These are phyloP conservation scores for Phenganax subtilis DNA, from an alignment of 92 coral and sea anemone species.

Conservation along the genomic window DNA sequence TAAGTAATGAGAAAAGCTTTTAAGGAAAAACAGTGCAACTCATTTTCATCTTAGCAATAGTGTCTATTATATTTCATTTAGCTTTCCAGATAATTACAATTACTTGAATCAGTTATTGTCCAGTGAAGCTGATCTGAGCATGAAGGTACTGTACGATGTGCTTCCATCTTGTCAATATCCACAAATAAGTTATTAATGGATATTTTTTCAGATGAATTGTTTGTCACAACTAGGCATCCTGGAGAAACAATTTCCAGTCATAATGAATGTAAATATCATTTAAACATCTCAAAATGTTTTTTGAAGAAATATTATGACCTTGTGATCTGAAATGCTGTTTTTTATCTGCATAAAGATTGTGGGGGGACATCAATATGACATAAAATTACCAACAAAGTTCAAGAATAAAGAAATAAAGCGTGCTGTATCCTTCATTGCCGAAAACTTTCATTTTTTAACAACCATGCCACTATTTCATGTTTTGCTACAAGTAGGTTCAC, in stretches of 20 bases:
- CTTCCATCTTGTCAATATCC: slow-evolving; percentile 14
- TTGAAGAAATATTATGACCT: neutral
- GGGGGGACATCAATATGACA: slow-evolving; percentile 42
- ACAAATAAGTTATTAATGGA: slow-evolving; percentile 58
- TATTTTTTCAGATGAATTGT: slow-evolving; percentile 13
- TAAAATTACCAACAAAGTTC: slow-evolving; percentile 57
- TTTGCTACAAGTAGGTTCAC: slow-evolving; percentile 60
- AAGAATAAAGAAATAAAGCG: slow-evolving; percentile 81
- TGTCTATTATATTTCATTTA: neutral
- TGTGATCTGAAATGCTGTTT: neutral
- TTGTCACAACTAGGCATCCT: slow-evolving; percentile 4
- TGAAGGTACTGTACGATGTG: slow-evolving; percentile 14
- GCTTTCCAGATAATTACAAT: slow-evolving; percentile 37
- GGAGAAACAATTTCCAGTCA: slow-evolving; percentile 28
- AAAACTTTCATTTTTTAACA: slow-evolving; percentile 71
- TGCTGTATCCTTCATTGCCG: slow-evolving; percentile 79
- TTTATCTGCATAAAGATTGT: slow-evolving; percentile 42
- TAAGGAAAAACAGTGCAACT: neutral
- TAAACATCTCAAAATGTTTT: neutral
- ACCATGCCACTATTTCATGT: slow-evolving; percentile 69
- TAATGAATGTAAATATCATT: neutral
- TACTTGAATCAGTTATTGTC: slow-evolving; percentile 71
- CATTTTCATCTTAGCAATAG: neutral
- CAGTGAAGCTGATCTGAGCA: slow-evolving; percentile 59
- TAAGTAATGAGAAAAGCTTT: neutral